These are phyloP conservation scores for Phymastichus coffea DNA, from an alignment of 1,140 invertebrate species.

Conservation along the genomic window DNA sequence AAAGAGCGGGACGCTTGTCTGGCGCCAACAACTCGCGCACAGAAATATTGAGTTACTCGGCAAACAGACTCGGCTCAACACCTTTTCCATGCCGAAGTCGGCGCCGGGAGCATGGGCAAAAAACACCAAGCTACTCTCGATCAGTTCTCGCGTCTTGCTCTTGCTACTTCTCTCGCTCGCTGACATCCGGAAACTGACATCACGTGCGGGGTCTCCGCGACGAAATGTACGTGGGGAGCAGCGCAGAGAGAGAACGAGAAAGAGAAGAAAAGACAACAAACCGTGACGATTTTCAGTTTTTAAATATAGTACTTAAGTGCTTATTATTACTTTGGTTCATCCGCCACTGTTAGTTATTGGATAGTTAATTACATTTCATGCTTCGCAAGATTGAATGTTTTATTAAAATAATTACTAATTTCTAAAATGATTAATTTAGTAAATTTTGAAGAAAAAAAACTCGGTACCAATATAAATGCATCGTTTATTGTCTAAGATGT, in stretches of 20 bases:
- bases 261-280: conserved; percentile 21
- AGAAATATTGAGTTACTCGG: conserved; percentile 54
- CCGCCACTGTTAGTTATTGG: conserved; percentile 10
- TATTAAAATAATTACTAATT: neutral
- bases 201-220: neutral
- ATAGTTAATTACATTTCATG: neutral
- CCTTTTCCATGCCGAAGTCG: conserved; percentile 36
- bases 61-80: conserved; percentile 53
- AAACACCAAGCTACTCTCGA: conserved; percentile 18
- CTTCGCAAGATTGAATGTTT: neutral
- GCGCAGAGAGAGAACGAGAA: no score
- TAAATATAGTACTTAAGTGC: conserved; percentile 24
- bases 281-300: neutral
- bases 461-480: no score
- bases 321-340: conserved; percentile 5
- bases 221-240: conserved; percentile 4
- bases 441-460: no score
- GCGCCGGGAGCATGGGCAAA: conserved; percentile 31
- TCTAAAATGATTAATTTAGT: no score
- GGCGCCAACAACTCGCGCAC: conserved; percentile 46
- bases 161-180: neutral
- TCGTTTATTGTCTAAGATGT: no score
- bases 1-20: conserved; percentile 33
- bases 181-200: conserved; percentile 22
- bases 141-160: no score